Base-by-base conservation (phyloP, 2,797 vertebrate genomes). In the Rhinogobio ventralis region DNA sequence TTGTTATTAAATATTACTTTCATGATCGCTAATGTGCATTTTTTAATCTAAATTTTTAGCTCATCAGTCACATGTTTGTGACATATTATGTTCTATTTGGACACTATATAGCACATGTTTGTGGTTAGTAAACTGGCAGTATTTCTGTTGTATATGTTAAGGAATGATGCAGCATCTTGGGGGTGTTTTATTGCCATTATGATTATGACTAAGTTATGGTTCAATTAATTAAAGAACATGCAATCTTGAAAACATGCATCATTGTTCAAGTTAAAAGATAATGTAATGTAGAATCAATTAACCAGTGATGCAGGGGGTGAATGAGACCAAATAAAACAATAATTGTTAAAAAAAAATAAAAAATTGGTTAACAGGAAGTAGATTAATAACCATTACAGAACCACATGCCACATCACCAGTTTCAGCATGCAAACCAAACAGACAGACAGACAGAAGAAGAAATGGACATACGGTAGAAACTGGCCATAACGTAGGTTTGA, bases 401-500 rank as follows among this genome's bases (percentile, higher is more conserved):
- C 85, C 87, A 85, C 25, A 93, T 90, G 88, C 79, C 83, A 90
- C 66, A 85, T 84, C 77, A 88, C 90, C 84, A 90, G 81, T 89
- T 87, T 77, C 79, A 85, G 81, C 94, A 93, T 95, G 92, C 94
- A 89, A 91, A 79, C 86, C 33, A 20, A 15, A 87, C 75, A 60
- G 81, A 88, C 91, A 91, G 91, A 91, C 88, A 62, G 85, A 88
- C 89, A 93, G 89, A 90, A 94, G 96, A 96, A 97, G 96, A 96
- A 97, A 95, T 97, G 96, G 96, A 99, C 98, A 98, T 99, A 99
- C 98, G 97, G 98, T 98, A 99, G 96, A 99, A 99, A 98, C 98
- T 97, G 97, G 97, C 97, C 98, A 99, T 99, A 97, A 98, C 97
- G 97, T 97, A 99, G 97, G 97, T 98, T 97, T 99, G 98, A 97